A percentile compares a stretch with the other conserved stretches of the same genome.
Conservation (phyloP, 2,797 vertebrate genomes). For the Enteromius fasciolatus region DNA sequence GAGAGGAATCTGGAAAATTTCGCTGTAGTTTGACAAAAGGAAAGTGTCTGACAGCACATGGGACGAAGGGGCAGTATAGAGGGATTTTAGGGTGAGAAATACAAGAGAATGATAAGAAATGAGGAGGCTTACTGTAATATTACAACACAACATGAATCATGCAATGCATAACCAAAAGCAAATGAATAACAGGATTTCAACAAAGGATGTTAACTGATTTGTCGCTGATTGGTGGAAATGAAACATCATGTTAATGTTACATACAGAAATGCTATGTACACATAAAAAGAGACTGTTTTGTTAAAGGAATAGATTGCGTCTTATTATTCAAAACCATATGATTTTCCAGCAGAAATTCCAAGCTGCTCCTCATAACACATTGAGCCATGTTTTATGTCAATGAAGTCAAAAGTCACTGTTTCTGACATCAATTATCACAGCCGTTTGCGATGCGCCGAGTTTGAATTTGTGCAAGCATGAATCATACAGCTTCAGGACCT, state of each 20-base stretch:
- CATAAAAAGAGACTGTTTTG: background rate
- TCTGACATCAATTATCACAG: background rate
- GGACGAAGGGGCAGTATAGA: slow-evolving; percentile 40
- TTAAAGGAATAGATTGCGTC: background rate
- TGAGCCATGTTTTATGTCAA: background rate
- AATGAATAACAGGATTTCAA: slow-evolving; percentile 14
- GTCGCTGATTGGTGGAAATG: background rate
- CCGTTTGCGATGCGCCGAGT: background rate
- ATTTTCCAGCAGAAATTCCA: background rate
- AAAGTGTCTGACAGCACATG: slow-evolving; percentile 44
- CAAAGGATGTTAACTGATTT: background rate
- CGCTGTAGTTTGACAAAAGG: slow-evolving; percentile 41
- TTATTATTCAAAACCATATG: background rate
- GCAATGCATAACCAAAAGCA: slow-evolving; percentile 33
- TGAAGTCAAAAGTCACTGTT: background rate
- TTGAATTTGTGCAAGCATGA: background rate
- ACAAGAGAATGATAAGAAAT: slow-evolving; percentile 52
- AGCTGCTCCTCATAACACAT: background rate
- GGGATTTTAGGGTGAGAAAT: slow-evolving; percentile 55
- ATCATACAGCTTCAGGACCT: background rate
- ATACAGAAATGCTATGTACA: background rate
- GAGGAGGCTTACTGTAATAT: slow-evolving; percentile 46
- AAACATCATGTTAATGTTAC: background rate
- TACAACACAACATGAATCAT: slow-evolving; percentile 35
- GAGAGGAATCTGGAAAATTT: slow-evolving; percentile 53